Percentiles rank a stretch among this genome's conserved stretches.
Conservation (phyloP, 2,797 vertebrate genomes). For the Gadopsis bispinosus region DNA sequence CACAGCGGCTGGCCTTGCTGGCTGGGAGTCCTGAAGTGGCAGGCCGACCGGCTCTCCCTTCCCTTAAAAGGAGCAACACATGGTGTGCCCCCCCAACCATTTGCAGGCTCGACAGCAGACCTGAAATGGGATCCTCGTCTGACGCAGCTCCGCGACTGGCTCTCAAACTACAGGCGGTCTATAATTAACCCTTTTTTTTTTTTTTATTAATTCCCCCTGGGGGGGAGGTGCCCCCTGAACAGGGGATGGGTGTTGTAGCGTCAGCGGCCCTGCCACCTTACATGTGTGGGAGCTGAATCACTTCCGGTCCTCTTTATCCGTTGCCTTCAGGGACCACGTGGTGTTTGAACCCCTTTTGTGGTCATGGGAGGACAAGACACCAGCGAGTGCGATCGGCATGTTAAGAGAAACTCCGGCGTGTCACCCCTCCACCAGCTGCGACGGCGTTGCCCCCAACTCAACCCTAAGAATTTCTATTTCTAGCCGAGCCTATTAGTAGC, state of each 20-base stretch:
- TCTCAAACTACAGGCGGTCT: constrained; percentile 55
- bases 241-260: constrained; percentile 39
- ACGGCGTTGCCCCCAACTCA: not conserved
- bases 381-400: constrained; percentile 25
- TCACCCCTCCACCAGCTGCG: constrained; percentile 11
- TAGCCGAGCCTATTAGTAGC: constrained; percentile 52
- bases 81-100: constrained; percentile 62
- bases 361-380: constrained; percentile 54
- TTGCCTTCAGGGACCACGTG: constrained; percentile 6
- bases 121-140: constrained; percentile 79
- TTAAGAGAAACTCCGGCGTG: constrained; percentile 33
- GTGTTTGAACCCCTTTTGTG: constrained; percentile 78
- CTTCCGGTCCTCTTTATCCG: constrained; percentile 47
- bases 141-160: constrained; percentile 54
- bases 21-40: constrained; percentile 35
- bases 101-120: constrained; percentile 61
- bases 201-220: not conserved
- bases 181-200: constrained; percentile 78
- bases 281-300: constrained; percentile 54
- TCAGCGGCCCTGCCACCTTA: constrained; percentile 54
- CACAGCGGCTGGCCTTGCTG: constrained; percentile 24
- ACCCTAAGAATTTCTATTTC: constrained; percentile 55
- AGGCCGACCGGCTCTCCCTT: constrained; percentile 48
- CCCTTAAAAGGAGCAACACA: constrained; percentile 85
- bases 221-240: constrained; percentile 33